Evolutionary conservation across 1,140 invertebrate genomes (phyloP), one percentile per base, ranked within the genome.

Genomic region (Frieseomelitta varia): DNA sequence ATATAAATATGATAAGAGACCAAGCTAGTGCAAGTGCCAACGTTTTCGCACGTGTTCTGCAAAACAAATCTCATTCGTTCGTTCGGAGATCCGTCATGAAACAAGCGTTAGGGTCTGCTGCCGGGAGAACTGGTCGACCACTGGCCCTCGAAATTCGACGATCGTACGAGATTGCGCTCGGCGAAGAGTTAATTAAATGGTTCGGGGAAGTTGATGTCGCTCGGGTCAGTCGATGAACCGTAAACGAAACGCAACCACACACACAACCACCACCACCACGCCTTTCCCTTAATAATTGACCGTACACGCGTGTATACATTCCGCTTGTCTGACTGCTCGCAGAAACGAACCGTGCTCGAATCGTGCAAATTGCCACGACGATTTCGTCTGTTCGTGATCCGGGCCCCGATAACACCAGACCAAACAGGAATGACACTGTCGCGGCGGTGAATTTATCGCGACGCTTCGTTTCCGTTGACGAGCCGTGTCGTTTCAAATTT

Each of bases 151-250:
- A 55, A 84, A 86, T 89, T 88, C 65, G 67, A 75, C 72, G 77
- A 27, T 79, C 68, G 79, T 61, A 63, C 68, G 71, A 87, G 81
- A 87, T 88, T 85, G 81, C 82, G 67, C 17, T 69, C 81, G 80
- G 85, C 53, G 67, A 87, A 89, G 75, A 72, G 85, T 86, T 88
- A 91, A 91, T 91, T 89, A 89, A 91, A 88, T 77, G 85, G 78
- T 91, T 91, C 85, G 75, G 55, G 67, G 83, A 87, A 89, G 84
- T 87, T 65, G 67, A 61, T 55, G 80, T 72, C 47, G 51, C 51
- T 24, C 1, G 68, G 90, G 88, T 87, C 82, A 87, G 85, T 30
- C 81, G 80, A 85, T 90, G 87, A 90, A 90, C 87, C 84, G 65
- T 89, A 61, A 89, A 89, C 72, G 71, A 30, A 17, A 17, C 53